Conservation (phyloP, 1,140 invertebrate species). For the Drosophila obscura region DNA sequence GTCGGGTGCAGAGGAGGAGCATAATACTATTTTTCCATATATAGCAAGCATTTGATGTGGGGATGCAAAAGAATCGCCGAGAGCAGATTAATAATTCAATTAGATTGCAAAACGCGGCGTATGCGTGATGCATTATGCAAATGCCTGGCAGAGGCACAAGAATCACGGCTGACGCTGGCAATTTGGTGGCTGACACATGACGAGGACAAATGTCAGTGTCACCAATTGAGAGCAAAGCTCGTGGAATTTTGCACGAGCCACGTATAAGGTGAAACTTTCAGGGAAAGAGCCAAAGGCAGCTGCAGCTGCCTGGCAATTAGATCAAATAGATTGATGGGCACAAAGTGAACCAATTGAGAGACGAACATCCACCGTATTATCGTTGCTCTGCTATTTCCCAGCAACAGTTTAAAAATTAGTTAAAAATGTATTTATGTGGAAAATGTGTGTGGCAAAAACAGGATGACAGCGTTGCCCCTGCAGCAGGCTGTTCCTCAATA, state of each 20-base stretch:
- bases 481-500: not conserved
- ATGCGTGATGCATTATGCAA: slow-evolving; percentile 65
- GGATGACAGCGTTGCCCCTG: slow-evolving; percentile 21
- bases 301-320: slow-evolving; percentile 20
- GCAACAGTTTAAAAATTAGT: slow-evolving; percentile 56
- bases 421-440: slow-evolving; percentile 64
- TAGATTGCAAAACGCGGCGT: slow-evolving; percentile 65
- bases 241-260: too few species aligned
- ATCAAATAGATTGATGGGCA: slow-evolving; percentile 13
- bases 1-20: not conserved
- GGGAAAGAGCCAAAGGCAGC: too few species aligned
- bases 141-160: slow-evolving; percentile 9
- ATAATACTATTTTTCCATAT: slow-evolving; percentile 31
- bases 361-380: slow-evolving; percentile 27
- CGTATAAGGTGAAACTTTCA: slow-evolving; percentile 3
- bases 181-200: slow-evolving; percentile 34
- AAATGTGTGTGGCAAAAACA: slow-evolving; percentile 48
- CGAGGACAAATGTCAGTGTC: slow-evolving; percentile 40
- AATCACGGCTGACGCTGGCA: slow-evolving; percentile 20
- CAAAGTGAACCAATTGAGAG: slow-evolving; percentile 50
- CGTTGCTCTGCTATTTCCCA: not conserved
- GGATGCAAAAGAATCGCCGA: slow-evolving; percentile 46
- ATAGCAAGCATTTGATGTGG: slow-evolving; percentile 8
- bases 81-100: slow-evolving; percentile 78
- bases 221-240: slow-evolving; percentile 32